Conservation (phyloP, 2,888 invertebrate species). For the Xiphydria camelus region DNA sequence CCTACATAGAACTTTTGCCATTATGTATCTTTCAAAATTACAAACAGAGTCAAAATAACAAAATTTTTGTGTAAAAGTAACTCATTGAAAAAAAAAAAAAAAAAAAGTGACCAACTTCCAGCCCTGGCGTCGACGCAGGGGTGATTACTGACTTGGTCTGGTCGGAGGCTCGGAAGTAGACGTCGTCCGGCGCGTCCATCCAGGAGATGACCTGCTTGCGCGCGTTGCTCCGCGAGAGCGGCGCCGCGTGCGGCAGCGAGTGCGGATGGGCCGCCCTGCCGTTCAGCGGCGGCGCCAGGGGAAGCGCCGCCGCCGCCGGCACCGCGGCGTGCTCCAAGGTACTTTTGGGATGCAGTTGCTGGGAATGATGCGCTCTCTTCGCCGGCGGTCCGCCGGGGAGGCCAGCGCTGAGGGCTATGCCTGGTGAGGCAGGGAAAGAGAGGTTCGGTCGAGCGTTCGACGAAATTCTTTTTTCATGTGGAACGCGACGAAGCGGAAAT, state of each 20-base stretch:
- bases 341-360: slow-evolving; percentile 49
- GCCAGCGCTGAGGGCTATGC: slow-evolving; percentile 50
- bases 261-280: slow-evolving; percentile 51
- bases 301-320: slow-evolving; percentile 36
- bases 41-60: too few relatives aligned
- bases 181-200: slow-evolving; percentile 98
- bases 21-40: too few relatives aligned
- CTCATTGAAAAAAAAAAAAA: too few relatives aligned
- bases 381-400: slow-evolving; percentile 66
- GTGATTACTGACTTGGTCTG: slow-evolving; percentile 78
- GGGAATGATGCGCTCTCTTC: slow-evolving; percentile 65
- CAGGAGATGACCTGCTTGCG: slow-evolving; percentile 94
- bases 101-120: too few relatives aligned
- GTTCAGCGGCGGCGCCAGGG: slow-evolving; percentile 49
- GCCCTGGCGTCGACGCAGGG: neutral
- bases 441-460: too few relatives aligned
- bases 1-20: too few relatives aligned
- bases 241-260: slow-evolving; percentile 57
- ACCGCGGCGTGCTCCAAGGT: slow-evolving; percentile 43
- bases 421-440: too few relatives aligned
- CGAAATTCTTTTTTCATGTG: too few relatives aligned
- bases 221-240: slow-evolving; percentile 74
- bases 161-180: slow-evolving; percentile 91
- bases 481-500: too few relatives aligned
- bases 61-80: too few relatives aligned